A percentile compares a stretch with the other conserved stretches of the same genome.
These are phyloP conservation scores for Hymenochirus boettgeri DNA, from an alignment of 2,113 vertebrate genomes.

Conservation along the genomic window DNA sequence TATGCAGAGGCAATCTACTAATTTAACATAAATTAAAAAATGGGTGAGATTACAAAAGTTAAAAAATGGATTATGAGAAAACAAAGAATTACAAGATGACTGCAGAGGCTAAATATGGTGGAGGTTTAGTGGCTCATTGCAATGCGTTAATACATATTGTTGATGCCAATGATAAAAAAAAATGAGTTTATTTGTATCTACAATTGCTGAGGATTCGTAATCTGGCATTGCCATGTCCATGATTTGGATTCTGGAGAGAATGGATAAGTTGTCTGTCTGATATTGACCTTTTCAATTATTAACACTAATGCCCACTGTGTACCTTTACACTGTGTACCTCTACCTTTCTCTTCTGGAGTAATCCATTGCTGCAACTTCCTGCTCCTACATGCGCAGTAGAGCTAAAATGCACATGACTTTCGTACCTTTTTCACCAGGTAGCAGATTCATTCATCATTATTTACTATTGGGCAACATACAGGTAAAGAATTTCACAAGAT, in stretches of 20 bases:
- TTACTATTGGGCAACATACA: constrained; percentile 27
- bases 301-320: constrained; percentile 62
- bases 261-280: constrained; percentile 46
- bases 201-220: constrained; percentile 47
- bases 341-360: too few species aligned
- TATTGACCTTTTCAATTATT: constrained; percentile 52
- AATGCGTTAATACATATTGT: constrained; percentile 50
- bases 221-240: constrained; percentile 52
- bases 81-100: constrained; percentile 43
- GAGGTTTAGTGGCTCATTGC: constrained; percentile 42
- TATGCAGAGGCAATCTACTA: constrained; percentile 47
- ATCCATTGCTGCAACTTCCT: too few species aligned
- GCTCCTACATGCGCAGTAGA: too few species aligned
- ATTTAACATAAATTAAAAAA: constrained; percentile 49
- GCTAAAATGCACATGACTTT: too few species aligned
- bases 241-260: constrained; percentile 55
- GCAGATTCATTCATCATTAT: constrained; percentile 38
- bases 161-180: constrained; percentile 59
- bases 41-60: constrained; percentile 42
- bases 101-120: constrained; percentile 49
- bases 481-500: constrained; percentile 7
- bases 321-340: too few species aligned
- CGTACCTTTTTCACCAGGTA: constrained; percentile 42
- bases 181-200: constrained; percentile 54
- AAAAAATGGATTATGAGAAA: constrained; percentile 49